These are phyloP conservation scores for Teinopalpus imperialis DNA, from an alignment of 2,888 invertebrate species.

Conservation along the genomic window DNA sequence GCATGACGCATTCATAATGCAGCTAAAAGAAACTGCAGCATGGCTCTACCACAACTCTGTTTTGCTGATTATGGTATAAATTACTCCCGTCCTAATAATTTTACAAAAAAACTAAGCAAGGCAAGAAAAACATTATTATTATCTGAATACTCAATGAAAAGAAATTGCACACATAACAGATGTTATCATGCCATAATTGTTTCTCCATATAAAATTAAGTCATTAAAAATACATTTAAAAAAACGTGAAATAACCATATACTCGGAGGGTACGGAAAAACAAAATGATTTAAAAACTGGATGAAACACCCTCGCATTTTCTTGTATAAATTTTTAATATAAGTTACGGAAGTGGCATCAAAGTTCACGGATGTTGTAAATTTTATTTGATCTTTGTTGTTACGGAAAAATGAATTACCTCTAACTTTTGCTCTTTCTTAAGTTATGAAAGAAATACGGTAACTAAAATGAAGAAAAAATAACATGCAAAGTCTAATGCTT, in stretches of 20 bases:
- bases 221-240: too few relatives aligned
- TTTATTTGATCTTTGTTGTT: constrained; percentile 46
- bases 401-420: constrained; percentile 42
- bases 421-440: constrained; percentile 40
- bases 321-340: constrained; percentile 53
- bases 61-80: too few relatives aligned
- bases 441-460: constrained; percentile 33
- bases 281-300: constrained; percentile 38
- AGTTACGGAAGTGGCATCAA: constrained; percentile 45
- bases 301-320: constrained; percentile 41
- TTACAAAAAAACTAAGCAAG: too few relatives aligned
- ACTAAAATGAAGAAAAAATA: constrained; percentile 30
- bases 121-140: too few relatives aligned
- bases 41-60: too few relatives aligned
- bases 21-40: too few relatives aligned
- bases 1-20: too few relatives aligned
- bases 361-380: constrained; percentile 47
- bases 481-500: constrained; percentile 9
- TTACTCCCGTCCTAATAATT: too few relatives aligned
- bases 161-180: too few relatives aligned
- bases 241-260: constrained; percentile 1
- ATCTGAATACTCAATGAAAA: too few relatives aligned
- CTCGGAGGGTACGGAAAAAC: constrained; percentile 4
- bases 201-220: too few relatives aligned
- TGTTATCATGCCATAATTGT: too few relatives aligned